These are phyloP conservation scores for Eilema sororculum DNA, from an alignment of 2,888 invertebrate genomes.

Conservation along the genomic window DNA sequence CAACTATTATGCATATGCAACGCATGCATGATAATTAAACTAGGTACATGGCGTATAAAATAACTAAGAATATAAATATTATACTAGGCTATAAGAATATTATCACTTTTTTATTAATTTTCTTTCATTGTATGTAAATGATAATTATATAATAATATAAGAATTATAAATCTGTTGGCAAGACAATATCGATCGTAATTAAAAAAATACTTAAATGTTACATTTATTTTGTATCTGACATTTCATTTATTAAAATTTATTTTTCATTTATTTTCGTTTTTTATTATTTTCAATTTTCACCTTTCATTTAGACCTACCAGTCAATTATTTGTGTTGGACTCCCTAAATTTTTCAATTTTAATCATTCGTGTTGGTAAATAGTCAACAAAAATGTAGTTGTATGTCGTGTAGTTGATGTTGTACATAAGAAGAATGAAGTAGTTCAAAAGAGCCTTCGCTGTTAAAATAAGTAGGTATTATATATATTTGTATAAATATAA, in stretches of 20 bases:
- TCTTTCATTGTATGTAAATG: slow-evolving; percentile 35
- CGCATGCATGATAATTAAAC: slow-evolving; percentile 26
- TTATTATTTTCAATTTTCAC: slow-evolving; percentile 48
- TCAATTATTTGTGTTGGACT: slow-evolving; percentile 84
- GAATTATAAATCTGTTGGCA: slow-evolving; percentile 65
- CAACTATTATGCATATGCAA: slow-evolving; percentile 23
- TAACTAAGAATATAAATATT: slow-evolving; percentile 10
- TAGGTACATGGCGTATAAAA: slow-evolving; percentile 58
- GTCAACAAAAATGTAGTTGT: slow-evolving; percentile 49
- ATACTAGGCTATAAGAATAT: slow-evolving; percentile 33
- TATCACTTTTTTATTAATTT: slow-evolving; percentile 27
- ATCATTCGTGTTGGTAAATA: slow-evolving; percentile 58
- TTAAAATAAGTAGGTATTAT: background rate
- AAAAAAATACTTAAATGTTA: slow-evolving; percentile 41
- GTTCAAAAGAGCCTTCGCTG: background rate
- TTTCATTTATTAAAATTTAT: slow-evolving; percentile 62
- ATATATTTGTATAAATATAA: background rate
- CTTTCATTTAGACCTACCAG: slow-evolving; percentile 74
- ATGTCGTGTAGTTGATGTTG: slow-evolving; percentile 41
- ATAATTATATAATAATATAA: slow-evolving; percentile 48
- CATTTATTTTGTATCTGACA: slow-evolving; percentile 47
- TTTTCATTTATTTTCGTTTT: slow-evolving; percentile 64
- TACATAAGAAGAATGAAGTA: background rate
- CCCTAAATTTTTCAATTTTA: slow-evolving; percentile 87
- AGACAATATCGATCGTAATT: slow-evolving; percentile 69